Evolutionary conservation across 2,113 vertebrate species (phyloP).

Genomic region (Pipa parva): DNA sequence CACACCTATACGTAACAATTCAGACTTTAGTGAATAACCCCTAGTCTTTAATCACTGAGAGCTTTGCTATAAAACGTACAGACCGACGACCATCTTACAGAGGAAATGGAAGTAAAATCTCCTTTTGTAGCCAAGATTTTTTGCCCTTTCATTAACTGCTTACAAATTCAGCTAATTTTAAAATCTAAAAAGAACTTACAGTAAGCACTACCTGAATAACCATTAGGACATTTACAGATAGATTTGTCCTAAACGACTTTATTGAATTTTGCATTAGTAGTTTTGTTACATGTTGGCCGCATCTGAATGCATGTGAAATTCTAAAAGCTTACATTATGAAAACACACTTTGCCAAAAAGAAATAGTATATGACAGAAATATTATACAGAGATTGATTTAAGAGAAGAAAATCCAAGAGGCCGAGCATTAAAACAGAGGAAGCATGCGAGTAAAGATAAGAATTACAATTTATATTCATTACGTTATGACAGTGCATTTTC

Average conservation of each 20-base stretch:
- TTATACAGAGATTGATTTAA: constrained; percentile 56
- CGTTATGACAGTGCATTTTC: neutral
- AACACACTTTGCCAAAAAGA: constrained; percentile 44
- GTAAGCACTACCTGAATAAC: constrained; percentile 43
- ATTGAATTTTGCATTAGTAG: constrained; percentile 47
- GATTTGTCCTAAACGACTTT: constrained; percentile 41
- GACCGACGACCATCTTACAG: neutral
- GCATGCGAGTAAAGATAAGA: constrained; percentile 49
- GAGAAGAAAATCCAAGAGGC: constrained; percentile 55
- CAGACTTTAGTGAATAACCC: too few species aligned
- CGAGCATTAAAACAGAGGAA: constrained; percentile 48
- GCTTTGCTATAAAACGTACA: too few species aligned
- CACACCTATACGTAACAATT: too few species aligned
- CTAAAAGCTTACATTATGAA: constrained; percentile 44
- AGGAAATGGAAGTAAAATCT: neutral
- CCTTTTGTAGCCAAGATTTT: constrained; percentile 14
- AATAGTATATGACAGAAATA: constrained; percentile 54
- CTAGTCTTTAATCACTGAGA: too few species aligned
- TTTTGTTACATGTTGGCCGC: constrained; percentile 49
- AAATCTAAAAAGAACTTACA: constrained; percentile 38
- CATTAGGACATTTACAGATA: constrained; percentile 38
- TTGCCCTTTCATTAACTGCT: constrained; percentile 36
- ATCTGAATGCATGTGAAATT: constrained; percentile 49
- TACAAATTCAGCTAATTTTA: constrained; percentile 41
- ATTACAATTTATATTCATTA: constrained; percentile 53